Evolutionary conservation across 2,797 vertebrate species (phyloP).

Genomic region (Botia kubotai): DNA sequence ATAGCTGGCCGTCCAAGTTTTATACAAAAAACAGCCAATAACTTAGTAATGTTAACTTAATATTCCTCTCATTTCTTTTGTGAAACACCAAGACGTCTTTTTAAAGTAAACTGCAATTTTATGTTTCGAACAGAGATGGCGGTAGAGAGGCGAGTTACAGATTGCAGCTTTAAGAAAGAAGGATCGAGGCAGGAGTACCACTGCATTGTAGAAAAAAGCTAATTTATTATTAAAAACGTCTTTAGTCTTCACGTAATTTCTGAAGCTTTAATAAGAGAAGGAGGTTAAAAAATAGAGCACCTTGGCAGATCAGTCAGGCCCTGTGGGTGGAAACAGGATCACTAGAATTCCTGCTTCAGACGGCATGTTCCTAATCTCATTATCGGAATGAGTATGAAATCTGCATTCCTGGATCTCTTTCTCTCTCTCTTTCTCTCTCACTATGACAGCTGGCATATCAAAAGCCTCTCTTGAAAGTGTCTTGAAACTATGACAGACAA

Average conservation of each 20-base stretch:
- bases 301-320: conserved; percentile 38
- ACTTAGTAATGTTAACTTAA: background rate
- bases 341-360: conserved; percentile 74
- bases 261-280: conserved; percentile 4
- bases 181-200: background rate
- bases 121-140: no score
- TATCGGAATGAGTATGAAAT: conserved; percentile 77
- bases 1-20: background rate
- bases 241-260: background rate
- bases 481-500: background rate
- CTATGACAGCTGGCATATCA: conserved; percentile 52
- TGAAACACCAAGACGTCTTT: no score
- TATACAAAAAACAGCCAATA: background rate
- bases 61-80: no score
- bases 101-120: no score
- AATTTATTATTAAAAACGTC: background rate
- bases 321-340: conserved; percentile 64
- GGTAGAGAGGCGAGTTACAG: no score
- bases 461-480: conserved; percentile 25
- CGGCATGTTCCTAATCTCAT: conserved; percentile 76
- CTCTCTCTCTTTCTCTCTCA: background rate
- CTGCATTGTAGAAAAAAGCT: background rate
- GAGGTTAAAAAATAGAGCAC: conserved; percentile 4
- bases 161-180: no score
- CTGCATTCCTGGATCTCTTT: conserved; percentile 71